phyloP scores from a whole-genome alignment of 2,113 vertebrate genomes.

The Petaurus breviceps region DNA sequence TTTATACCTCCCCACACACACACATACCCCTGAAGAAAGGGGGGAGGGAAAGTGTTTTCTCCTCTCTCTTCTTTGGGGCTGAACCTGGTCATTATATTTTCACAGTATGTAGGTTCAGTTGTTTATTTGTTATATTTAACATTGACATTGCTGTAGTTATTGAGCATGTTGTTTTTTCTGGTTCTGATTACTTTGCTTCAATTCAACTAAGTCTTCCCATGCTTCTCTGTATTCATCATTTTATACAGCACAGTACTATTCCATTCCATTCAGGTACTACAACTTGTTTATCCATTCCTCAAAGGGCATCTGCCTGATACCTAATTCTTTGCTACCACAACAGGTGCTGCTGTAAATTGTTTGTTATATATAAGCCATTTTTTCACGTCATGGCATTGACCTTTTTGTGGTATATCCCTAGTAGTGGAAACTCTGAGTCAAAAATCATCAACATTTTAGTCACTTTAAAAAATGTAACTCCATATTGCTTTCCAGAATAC shows the following conservation, averaged over 20 bases:
- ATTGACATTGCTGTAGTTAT: background rate
- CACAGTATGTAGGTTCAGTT: background rate
- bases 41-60: background rate
- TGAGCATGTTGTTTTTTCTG: background rate
- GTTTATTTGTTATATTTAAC: background rate
- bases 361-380: background rate
- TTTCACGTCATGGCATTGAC: background rate
- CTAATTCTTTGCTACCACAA: background rate
- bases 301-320: background rate
- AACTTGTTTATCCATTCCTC: background rate
- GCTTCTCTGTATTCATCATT: background rate
- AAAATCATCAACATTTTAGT: background rate
- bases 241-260: background rate
- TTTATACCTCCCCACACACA: background rate
- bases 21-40: background rate
- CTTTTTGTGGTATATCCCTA: background rate
- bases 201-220: background rate
- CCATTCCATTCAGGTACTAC: background rate
- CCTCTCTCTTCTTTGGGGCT: background rate
- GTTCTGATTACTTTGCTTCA: background rate
- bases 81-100: background rate
- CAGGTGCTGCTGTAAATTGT: background rate
- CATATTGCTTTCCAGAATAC: background rate
- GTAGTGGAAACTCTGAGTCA: background rate
- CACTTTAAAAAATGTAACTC: background rate